phyloP scores from a whole-genome alignment of 2,113 vertebrate genomes.

The Gambusia holbrooki region DNA sequence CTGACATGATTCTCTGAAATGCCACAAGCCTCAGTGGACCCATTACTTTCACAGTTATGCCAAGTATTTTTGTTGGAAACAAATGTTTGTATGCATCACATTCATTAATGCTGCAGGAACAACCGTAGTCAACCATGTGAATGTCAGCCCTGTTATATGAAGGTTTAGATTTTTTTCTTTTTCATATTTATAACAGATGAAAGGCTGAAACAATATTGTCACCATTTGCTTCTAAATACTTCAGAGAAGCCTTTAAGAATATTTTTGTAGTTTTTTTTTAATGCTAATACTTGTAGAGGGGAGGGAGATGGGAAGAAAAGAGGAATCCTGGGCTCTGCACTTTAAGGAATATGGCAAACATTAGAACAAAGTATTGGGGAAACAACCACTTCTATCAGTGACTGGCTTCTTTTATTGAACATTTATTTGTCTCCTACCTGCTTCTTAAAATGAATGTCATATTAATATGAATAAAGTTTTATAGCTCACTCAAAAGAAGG shows the following conservation, averaged over 20 bases:
- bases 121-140: conserved; percentile 1
- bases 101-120: conserved; percentile 27
- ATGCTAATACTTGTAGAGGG: conserved; percentile 6
- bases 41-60: conserved; percentile 26
- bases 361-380: conserved; percentile 16
- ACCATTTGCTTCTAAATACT: conserved; percentile 9
- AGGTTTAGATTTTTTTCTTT: background rate
- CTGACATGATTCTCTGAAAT: conserved; percentile 13
- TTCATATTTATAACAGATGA: conserved; percentile 17
- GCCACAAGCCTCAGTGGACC: conserved; percentile 13
- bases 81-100: conserved; percentile 24
- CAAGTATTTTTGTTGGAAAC: conserved; percentile 31
- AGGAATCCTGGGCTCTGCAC: background rate
- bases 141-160: background rate
- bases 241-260: conserved; percentile 20
- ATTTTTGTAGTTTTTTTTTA: conserved; percentile 21
- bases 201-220: conserved; percentile 22
- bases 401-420: conserved; percentile 1
- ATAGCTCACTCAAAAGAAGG: background rate
- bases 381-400: conserved; percentile 18
- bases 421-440: conserved; percentile 8
- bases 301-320: conserved; percentile 3
- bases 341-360: conserved; percentile 24
- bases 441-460: conserved; percentile 23
- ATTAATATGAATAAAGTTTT: background rate